phyloP scores from a whole-genome alignment of 2,113 vertebrate species.

The Candoia aspera region DNA sequence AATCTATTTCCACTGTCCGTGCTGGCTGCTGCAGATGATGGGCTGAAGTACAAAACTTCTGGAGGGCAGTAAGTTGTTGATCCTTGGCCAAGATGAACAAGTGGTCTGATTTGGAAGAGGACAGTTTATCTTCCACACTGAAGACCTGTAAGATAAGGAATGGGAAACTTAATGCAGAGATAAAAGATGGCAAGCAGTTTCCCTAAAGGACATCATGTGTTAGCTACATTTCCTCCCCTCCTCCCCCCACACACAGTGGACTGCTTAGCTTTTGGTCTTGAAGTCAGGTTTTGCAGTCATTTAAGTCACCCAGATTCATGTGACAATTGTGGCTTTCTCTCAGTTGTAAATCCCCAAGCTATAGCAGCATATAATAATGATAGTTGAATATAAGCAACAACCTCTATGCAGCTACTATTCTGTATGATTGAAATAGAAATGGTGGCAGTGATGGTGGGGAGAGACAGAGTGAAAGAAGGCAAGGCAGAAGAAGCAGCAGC shows the following conservation, averaged over 20 bases:
- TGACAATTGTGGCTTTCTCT: not conserved
- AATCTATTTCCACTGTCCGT: not conserved
- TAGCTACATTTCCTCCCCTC: not conserved
- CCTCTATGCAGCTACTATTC: slow-evolving; percentile 29
- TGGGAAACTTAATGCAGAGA: not conserved
- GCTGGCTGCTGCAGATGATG: not conserved
- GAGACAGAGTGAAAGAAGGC: not conserved
- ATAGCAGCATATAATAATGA: slow-evolving; percentile 46
- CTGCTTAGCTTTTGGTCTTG: slow-evolving; percentile 19
- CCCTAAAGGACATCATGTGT: not conserved
- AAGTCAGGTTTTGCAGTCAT: not conserved
- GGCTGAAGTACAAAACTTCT: not conserved
- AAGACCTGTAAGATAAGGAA: not conserved
- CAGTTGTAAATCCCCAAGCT: slow-evolving; percentile 23
- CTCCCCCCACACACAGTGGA: not conserved
- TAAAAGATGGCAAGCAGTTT: not conserved
- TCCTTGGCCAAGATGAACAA: not conserved
- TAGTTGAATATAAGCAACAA: slow-evolving; percentile 35
- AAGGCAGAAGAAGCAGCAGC: slow-evolving; percentile 23
- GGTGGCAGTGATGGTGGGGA: not conserved
- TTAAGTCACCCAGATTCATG: slow-evolving; percentile 29
- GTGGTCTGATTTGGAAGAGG: not conserved
- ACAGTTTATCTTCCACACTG: not conserved
- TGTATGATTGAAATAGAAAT: slow-evolving; percentile 47
- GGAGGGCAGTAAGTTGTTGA: not conserved